Conservation (phyloP, 2,113 vertebrate species). For the rat (Rattus norvegicus) region GRCr8 NC_086029.1:92707001-92707500, state of each 20-base stretch:
- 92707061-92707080: constrained; percentile 18
- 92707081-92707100: not conserved
- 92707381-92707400: no score
- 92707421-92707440: no score
- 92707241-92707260: not conserved
- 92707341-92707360: not conserved
- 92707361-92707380: no score
- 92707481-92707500: no score
- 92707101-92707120: not conserved
- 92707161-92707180: not conserved
- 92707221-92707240: not conserved
- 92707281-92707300: not conserved
- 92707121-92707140: constrained; percentile 34
- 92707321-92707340: not conserved
- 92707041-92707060: constrained; percentile 18
- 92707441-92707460: no score
- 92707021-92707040: not conserved
- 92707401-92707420: no score
- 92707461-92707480: no score
- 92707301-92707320: not conserved
- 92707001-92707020: not conserved
- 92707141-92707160: not conserved
- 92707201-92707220: not conserved
- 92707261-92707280: not conserved
- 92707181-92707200: not conserved